A percentile compares a stretch with the other conserved stretches of the same genome.
Conservation (phyloP, 2,113 vertebrate genomes). For the Hirundichthys speculiger region DNA sequence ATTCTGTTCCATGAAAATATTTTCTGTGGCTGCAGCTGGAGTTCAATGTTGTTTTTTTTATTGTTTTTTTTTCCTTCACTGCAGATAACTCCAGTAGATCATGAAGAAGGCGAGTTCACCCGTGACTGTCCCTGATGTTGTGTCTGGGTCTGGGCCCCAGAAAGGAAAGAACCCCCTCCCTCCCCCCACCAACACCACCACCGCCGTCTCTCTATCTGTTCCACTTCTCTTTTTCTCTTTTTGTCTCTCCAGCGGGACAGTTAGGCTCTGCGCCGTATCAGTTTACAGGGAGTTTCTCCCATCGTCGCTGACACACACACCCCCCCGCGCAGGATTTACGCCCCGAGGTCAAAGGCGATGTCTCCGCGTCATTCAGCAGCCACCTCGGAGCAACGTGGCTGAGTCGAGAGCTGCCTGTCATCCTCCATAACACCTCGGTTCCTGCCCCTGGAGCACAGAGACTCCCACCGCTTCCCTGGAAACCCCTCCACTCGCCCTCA, state of each 20-base stretch:
- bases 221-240: slow-evolving; percentile 20
- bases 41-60: not conserved
- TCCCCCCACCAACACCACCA: no score
- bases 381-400: slow-evolving; percentile 46
- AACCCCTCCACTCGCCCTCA: slow-evolving; percentile 21
- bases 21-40: not conserved
- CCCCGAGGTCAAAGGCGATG: slow-evolving; percentile 59
- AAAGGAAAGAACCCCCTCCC: no score
- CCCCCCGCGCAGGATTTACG: slow-evolving; percentile 49
- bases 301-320: slow-evolving; percentile 26
- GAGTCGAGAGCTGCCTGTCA: slow-evolving; percentile 31
- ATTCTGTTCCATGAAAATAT: not conserved
- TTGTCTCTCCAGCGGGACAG: slow-evolving; percentile 9
- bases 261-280: slow-evolving; percentile 43
- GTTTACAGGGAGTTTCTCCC: slow-evolving; percentile 71
- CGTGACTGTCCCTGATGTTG: slow-evolving; percentile 20
- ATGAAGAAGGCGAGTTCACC: not conserved
- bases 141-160: slow-evolving; percentile 55
- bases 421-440: slow-evolving; percentile 7
- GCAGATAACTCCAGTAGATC: slow-evolving; percentile 32
- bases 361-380: slow-evolving; percentile 56
- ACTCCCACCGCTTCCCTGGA: slow-evolving; percentile 26
- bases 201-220: slow-evolving; percentile 27
- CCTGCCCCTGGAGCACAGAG: slow-evolving; percentile 28
- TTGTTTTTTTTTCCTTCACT: not conserved